Evolutionary conservation across 2,888 invertebrate genomes (phyloP).

Genomic region (Deroplatys truncata): DNA sequence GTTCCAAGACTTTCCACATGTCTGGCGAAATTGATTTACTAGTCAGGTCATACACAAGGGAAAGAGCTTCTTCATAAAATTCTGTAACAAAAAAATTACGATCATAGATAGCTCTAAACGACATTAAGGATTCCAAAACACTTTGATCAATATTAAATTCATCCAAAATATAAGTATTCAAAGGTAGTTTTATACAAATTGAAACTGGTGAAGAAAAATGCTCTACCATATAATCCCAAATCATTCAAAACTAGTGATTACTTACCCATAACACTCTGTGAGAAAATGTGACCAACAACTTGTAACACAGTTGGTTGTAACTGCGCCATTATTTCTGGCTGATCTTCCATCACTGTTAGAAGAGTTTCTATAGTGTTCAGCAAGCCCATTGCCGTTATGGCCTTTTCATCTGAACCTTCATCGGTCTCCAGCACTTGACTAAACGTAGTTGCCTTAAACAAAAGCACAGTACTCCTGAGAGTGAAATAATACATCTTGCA

Average conservation of each 20-base stretch:
- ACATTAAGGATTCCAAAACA: neutral
- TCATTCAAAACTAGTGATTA: constrained; percentile 3
- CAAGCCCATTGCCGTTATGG: constrained; percentile 94
- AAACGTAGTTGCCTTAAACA: constrained; percentile 66
- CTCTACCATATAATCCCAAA: too few relatives aligned
- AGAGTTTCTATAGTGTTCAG: constrained; percentile 95
- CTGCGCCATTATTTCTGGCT: constrained; percentile 75
- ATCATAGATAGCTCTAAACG: neutral
- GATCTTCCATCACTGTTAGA: constrained; percentile 87
- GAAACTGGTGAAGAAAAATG: too few relatives aligned
- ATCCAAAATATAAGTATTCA: neutral
- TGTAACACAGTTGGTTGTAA: constrained; percentile 89
- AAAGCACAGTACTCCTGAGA: neutral
- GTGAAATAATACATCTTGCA: neutral
- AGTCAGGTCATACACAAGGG: constrained; percentile 87
- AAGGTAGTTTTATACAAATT: neutral
- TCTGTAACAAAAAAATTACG: constrained; percentile 53
- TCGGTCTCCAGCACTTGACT: constrained; percentile 71
- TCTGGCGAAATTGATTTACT: constrained; percentile 82
- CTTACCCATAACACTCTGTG: constrained; percentile 76
- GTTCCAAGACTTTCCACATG: constrained; percentile 93
- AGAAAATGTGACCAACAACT: constrained; percentile 62
- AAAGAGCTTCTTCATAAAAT: constrained; percentile 95
- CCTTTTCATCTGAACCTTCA: constrained; percentile 89
- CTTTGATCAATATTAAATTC: too few relatives aligned